phyloP scores from a whole-genome alignment of 2,113 vertebrate species.

The Pontoporia blainvillei region DNA sequence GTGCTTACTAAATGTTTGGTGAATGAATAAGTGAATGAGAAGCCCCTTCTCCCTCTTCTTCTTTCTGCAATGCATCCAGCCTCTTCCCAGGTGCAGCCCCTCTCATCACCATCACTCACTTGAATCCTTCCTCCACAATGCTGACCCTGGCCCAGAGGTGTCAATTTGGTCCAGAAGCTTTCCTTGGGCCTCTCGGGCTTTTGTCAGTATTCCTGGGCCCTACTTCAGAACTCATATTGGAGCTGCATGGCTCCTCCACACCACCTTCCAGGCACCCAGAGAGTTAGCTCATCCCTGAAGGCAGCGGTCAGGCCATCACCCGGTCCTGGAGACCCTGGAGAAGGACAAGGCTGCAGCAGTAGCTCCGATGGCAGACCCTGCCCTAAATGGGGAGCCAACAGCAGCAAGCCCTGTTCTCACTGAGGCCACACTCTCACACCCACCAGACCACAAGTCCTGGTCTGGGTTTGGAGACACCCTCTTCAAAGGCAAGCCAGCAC shows the following conservation, averaged over 20 bases:
- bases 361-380: neutral
- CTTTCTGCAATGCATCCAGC: too few species aligned
- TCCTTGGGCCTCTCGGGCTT: neutral
- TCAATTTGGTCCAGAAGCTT: neutral
- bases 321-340: neutral
- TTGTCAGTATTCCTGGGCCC: neutral
- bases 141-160: neutral
- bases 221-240: rapidly evolving
- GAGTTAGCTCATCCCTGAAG: neutral
- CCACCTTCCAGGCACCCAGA: neutral
- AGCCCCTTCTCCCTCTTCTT: neutral
- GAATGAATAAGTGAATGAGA: neutral
- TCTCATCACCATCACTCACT: neutral
- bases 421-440: neutral
- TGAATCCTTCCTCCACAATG: neutral
- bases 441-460: neutral
- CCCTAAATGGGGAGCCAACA: neutral
- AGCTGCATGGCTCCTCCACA: neutral
- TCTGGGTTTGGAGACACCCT: neutral
- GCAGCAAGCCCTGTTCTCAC: neutral
- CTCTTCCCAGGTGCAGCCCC: neutral
- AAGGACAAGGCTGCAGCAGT: neutral
- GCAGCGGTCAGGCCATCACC: neutral
- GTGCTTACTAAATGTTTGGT: neutral
- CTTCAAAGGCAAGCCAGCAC: neutral